Evolutionary conservation across 1,140 invertebrate genomes (phyloP), one percentile per base, ranked within the genome.

Genomic region (Cydia splendana): DNA sequence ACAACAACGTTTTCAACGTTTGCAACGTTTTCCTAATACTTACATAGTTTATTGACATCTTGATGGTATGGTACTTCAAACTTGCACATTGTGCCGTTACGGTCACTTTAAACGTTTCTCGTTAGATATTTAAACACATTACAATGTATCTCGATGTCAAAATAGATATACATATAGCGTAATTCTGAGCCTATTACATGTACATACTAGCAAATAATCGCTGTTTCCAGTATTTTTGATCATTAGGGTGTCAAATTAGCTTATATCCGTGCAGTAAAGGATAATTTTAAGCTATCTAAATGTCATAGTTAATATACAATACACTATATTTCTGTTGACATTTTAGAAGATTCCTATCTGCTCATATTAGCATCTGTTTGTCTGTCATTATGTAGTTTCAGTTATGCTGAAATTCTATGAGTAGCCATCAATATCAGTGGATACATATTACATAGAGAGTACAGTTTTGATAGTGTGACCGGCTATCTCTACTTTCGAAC

Each of bases 361-460:
- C 9, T 51, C 13, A n/a, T 51, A 13, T 51, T n/a, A 51, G 48
- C 48, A 51, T 51, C 13, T 42, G 9, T 42, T 48, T 13, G 45
- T 57, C n/a, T 2, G n/a, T 18, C 15, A n/a, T n/a, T 7, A 57
- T 57, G 53, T 57, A 6, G 2, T 57, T 57, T 57, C n/a, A 57
- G 53, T 57, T 7, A 4, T 57, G 4, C 53, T 57, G n/a, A 18
- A 9, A 57, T 57, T 18, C 7, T n/a, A 18, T 5, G 15, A 57
- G 53, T 18, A n/a, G n/a, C 20, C 34, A 38, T 34, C 30, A 69
- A 34, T 69, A 34, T 34, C 28, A 69, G 15, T 69, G 30, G 28
- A 69, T 30, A 65, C 20, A 65, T 65, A 48, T 48, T 48, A 48
- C 45, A 48, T 48, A 48, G 42, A 48, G 45, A 45, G 42, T 45